Base-by-base conservation (phyloP, 2,113 vertebrate species). In the Osmerus mordax region DNA sequence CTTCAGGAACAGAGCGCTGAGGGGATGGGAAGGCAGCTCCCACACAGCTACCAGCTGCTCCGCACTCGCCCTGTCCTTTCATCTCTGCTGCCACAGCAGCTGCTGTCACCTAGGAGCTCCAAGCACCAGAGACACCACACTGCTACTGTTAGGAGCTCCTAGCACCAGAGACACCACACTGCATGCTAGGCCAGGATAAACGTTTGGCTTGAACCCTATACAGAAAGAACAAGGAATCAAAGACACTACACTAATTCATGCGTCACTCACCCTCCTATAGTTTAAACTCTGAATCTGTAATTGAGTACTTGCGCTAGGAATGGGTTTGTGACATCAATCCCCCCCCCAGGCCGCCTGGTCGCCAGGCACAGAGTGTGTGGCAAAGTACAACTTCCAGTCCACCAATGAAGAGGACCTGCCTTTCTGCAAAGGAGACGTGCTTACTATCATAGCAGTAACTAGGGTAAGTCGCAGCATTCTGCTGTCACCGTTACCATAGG, bases 351-450 rank as follows among this genome's bases (percentile, higher is more conserved):
- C 82, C 55, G 86, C 85, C 67, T 99, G 97, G 97, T 91, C 95
- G 0, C 93, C 95, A 1, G 96, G 96, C 92, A 96, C 97, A 65
- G 97, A 99, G 89, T 99, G 97, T 85, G 95, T 99, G 74, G 96
- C 97, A 87, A 97, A 98, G 84, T 99, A 99, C 90, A 98, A 98
- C 88, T 99, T 99, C 90, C 93, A 95, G 3, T 95, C 96, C 84
- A 94, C 94, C 0, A 94, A 95, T 0, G 95, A 98, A 73, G 96
- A 98, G 84, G 97, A 99, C 87, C 95, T 99, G 78, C 95, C 96
- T 29, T 97, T 99, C 92, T 95, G 93, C 90, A 99, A 99, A 93
- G 97, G 97, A 78, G 97, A 99, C 0, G 94, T 99, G 55, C 92
- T 99, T 60, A 98, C 95, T 85, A 99, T 99, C 32, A 94, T 98